Evolutionary conservation across 64 coral and sea anemone genomes (phyloP).

Genomic region (Pocillopora damicornis): DNA sequence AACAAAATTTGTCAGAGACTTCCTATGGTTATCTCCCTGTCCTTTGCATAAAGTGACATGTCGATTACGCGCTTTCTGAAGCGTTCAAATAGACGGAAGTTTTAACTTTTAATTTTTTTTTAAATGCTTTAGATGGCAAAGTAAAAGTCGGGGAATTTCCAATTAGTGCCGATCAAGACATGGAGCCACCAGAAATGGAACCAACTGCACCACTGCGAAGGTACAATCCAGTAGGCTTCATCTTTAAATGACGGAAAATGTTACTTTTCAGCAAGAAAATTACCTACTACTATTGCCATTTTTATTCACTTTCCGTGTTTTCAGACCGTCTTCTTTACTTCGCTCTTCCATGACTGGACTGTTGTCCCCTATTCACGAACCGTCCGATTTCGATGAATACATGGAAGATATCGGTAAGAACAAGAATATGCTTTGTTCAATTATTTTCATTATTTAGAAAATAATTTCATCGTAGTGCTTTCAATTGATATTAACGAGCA

Average conservation of each 20-base stretch:
- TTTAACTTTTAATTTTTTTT: background rate
- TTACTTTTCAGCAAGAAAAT: background rate
- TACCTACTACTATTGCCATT: background rate
- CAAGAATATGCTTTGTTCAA: background rate
- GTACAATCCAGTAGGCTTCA: background rate
- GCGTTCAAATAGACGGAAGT: no score
- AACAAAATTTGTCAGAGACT: no score
- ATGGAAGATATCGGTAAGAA: slow-evolving; percentile 14
- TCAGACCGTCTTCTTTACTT: slow-evolving; percentile 23
- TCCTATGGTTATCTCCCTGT: no score
- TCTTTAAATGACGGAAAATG: no score
- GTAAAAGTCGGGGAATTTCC: background rate
- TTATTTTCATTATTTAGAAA: background rate
- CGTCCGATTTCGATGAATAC: background rate
- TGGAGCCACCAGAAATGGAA: background rate
- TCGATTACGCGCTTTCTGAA: no score
- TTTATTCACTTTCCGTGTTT: background rate
- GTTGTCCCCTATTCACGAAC: slow-evolving; percentile 31
- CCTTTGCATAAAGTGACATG: no score
- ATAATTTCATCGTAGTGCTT: background rate
- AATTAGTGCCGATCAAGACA: background rate
- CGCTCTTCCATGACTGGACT: background rate
- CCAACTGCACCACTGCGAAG: background rate
- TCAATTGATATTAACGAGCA: background rate
- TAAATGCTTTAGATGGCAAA: background rate